Conservation (phyloP, 2,797 vertebrate species). For the Sternotherus odoratus region DNA sequence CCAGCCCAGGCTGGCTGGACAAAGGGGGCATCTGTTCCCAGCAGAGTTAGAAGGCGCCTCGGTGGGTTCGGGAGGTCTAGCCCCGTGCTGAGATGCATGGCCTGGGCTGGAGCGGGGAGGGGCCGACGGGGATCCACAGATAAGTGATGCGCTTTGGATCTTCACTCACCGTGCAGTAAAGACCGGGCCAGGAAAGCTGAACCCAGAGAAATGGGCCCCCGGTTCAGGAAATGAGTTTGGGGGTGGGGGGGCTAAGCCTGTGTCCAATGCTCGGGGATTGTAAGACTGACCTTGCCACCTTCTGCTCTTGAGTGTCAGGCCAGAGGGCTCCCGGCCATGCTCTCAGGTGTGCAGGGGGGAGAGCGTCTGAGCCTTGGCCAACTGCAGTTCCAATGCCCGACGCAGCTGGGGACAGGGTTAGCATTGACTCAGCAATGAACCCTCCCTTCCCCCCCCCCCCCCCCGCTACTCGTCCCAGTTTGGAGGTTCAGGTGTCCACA, state of each 20-base stretch:
- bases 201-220: not conserved
- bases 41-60: not conserved
- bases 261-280: not conserved
- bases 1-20: not conserved
- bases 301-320: not conserved
- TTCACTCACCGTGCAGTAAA: not conserved
- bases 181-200: not conserved
- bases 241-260: not conserved
- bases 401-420: not conserved
- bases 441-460: too few species aligned
- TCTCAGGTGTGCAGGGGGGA: not conserved
- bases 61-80: not conserved
- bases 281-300: not conserved
- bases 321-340: not conserved
- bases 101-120: too few species aligned
- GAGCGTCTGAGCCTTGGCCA: not conserved
- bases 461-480: not conserved
- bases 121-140: not conserved
- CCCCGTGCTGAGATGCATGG: not conserved
- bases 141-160: fast-evolving
- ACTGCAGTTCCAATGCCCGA: not conserved
- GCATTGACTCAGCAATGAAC: fast-evolving
- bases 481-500: not conserved
- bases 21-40: not conserved
- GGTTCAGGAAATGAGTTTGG: not conserved